These are phyloP conservation scores for Drosophila nikananu DNA, from an alignment of 1,140 invertebrate genomes.

Conservation along the genomic window DNA sequence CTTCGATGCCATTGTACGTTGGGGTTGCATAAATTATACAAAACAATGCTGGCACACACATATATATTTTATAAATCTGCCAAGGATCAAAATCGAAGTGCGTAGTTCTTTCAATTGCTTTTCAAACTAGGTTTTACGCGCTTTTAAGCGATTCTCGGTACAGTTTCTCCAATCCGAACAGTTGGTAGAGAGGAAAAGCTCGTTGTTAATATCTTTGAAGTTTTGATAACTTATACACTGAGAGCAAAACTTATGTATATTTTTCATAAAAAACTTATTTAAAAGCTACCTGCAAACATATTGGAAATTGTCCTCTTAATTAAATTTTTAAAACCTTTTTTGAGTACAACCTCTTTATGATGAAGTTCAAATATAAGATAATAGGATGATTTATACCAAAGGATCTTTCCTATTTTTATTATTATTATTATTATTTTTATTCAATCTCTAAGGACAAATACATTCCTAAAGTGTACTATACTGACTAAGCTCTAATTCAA, in stretches of 20 bases:
- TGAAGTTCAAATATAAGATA: no score
- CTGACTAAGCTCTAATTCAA: slow-evolving; percentile 24
- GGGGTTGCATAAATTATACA: slow-evolving; percentile 78
- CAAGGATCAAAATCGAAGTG: slow-evolving; percentile 52
- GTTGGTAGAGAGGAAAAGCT: slow-evolving; percentile 35
- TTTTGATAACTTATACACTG: slow-evolving; percentile 3
- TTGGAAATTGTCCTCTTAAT: no score
- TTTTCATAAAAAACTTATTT: background rate
- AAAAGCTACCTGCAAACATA: background rate
- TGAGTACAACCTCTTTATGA: background rate
- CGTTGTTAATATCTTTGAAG: slow-evolving; percentile 5
- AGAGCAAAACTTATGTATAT: background rate
- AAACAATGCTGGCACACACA: slow-evolving; percentile 20
- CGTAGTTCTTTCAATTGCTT: slow-evolving; percentile 68
- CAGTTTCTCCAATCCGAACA: slow-evolving; percentile 58
- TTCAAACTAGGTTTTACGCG: slow-evolving; percentile 73
- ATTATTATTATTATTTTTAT: no score
- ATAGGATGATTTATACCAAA: no score
- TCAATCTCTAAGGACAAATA: no score
- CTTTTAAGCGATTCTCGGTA: slow-evolving; percentile 65
- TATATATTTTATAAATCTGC: slow-evolving; percentile 19
- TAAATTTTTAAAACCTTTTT: background rate
- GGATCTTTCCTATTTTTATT: rapidly evolving
- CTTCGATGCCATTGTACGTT: slow-evolving; percentile 38
- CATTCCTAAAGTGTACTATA: slow-evolving; percentile 37